These are phyloP conservation scores for Zeugodacus cucurbitae DNA, from an alignment of 1,140 invertebrate species.

Conservation along the genomic window DNA sequence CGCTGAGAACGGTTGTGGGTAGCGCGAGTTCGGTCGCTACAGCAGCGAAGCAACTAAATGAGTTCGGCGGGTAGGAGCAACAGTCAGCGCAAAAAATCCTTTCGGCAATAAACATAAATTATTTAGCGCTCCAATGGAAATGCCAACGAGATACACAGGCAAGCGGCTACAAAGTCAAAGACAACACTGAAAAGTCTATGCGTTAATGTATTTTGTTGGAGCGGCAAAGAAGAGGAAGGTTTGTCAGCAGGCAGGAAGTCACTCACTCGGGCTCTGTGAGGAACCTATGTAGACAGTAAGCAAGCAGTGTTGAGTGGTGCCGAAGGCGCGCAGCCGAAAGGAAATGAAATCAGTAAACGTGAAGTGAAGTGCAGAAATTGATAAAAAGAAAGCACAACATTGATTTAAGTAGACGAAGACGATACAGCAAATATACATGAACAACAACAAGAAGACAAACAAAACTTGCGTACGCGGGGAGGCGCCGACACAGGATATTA, in stretches of 20 bases:
- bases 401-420: neutral
- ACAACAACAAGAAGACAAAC: neutral
- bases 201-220: neutral
- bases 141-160: neutral
- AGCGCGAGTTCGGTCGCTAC: neutral
- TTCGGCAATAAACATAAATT: constrained; percentile 37
- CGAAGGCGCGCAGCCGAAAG: neutral
- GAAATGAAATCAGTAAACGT: neutral
- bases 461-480: neutral
- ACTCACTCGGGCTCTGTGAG: neutral
- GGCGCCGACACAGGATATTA: neutral
- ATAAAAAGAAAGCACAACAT: neutral
- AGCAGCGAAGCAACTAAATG: neutral
- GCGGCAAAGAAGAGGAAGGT: neutral
- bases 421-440: neutral
- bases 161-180: neutral
- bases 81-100: neutral
- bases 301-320: neutral
- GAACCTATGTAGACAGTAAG: neutral
- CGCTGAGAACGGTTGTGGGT: neutral
- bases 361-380: neutral
- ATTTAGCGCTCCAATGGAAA: neutral
- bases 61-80: neutral
- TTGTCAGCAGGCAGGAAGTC: neutral
- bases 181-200: neutral